These are phyloP conservation scores for Trichacis sp. DNA, from an alignment of 2,888 invertebrate genomes.

Conservation along the genomic window DNA sequence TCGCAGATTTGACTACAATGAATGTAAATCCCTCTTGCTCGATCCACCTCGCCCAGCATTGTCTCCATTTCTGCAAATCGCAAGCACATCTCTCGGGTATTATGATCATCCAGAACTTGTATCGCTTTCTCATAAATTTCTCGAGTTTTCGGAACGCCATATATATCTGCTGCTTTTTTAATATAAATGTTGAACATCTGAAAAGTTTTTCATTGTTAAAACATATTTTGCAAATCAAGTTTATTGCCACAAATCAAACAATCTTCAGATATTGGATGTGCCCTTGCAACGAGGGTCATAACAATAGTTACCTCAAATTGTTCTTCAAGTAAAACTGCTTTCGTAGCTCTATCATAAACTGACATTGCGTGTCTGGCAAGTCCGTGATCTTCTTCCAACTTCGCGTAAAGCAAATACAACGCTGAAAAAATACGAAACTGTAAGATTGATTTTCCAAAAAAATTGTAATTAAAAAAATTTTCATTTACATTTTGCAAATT, in stretches of 20 bases:
- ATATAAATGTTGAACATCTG: slow-evolving; percentile 98
- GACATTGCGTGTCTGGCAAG: slow-evolving; percentile 98
- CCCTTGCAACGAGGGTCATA: too few species aligned
- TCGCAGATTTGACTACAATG: slow-evolving; percentile 99
- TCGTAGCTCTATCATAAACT: slow-evolving; percentile 97
- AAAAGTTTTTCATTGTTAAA: too few species aligned
- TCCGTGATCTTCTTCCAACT: slow-evolving; percentile 98
- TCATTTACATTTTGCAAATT: slow-evolving; percentile 90
- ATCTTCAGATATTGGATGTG: too few species aligned
- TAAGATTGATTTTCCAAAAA: too few species aligned
- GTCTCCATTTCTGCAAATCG: slow-evolving; percentile 98
- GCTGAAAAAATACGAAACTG: slow-evolving; percentile 68
- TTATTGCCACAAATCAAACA: too few species aligned
- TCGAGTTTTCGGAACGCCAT: slow-evolving; percentile 95
- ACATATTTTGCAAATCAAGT: too few species aligned
- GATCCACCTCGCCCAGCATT: slow-evolving; percentile 96
- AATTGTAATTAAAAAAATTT: too few species aligned
- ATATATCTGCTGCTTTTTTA: slow-evolving; percentile 97
- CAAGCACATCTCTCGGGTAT: slow-evolving; percentile 94
- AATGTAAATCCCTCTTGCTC: slow-evolving; percentile 96
- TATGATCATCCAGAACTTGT: slow-evolving; percentile 89
- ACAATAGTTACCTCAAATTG: slow-evolving; percentile 91
- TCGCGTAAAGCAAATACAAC: slow-evolving; percentile 95
- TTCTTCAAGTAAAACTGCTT: slow-evolving; percentile 91
- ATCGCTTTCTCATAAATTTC: slow-evolving; percentile 99